A percentile compares a stretch with the other conserved stretches of the same genome.
Evolutionary conservation across 2,888 invertebrate species (phyloP).

Genomic region (Orthosia gracilis): DNA sequence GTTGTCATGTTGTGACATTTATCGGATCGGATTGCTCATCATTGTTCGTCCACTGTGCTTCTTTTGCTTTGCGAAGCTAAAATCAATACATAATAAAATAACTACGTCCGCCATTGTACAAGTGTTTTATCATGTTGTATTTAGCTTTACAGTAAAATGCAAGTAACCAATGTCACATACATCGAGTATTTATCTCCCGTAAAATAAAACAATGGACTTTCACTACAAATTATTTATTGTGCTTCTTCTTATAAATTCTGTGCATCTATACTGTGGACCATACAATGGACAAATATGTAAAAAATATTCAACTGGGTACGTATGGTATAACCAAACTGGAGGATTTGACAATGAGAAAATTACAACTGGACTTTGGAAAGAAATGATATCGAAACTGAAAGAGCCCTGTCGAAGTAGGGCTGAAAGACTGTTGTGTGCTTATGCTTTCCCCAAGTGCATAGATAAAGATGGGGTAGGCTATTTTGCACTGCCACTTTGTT

Average conservation of each 20-base stretch:
- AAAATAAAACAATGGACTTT: slow-evolving; percentile 83
- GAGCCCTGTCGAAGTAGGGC: slow-evolving; percentile 97
- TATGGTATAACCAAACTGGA: slow-evolving; percentile 95
- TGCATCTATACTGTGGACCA: slow-evolving; percentile 95
- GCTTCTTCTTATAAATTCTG: slow-evolving; percentile 85
- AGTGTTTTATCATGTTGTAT: slow-evolving; percentile 76
- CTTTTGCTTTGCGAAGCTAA: slow-evolving; percentile 71
- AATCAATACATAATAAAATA: slow-evolving; percentile 85
- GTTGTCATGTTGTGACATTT: slow-evolving; percentile 43
- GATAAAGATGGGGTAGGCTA: slow-evolving; percentile 93
- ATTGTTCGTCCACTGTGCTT: slow-evolving; percentile 61
- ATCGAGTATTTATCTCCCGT: slow-evolving; percentile 78
- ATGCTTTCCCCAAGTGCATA: slow-evolving; percentile 97
- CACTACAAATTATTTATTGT: slow-evolving; percentile 80
- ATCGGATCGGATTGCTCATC: slow-evolving; percentile 51
- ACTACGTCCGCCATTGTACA: slow-evolving; percentile 88
- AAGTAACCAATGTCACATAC: slow-evolving; percentile 77
- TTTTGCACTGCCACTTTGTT: slow-evolving; percentile 95
- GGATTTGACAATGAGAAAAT: slow-evolving; percentile 97
- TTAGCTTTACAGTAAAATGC: slow-evolving; percentile 81
- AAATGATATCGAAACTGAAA: slow-evolving; percentile 94
- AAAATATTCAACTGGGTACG: slow-evolving; percentile 93
- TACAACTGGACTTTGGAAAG: slow-evolving; percentile 95
- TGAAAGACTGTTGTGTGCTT: slow-evolving; percentile 97
- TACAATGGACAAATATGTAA: slow-evolving; percentile 97